These are phyloP conservation scores for Drosophila simulans DNA, from an alignment of 1,140 invertebrate species.

Conservation along the genomic window DNA sequence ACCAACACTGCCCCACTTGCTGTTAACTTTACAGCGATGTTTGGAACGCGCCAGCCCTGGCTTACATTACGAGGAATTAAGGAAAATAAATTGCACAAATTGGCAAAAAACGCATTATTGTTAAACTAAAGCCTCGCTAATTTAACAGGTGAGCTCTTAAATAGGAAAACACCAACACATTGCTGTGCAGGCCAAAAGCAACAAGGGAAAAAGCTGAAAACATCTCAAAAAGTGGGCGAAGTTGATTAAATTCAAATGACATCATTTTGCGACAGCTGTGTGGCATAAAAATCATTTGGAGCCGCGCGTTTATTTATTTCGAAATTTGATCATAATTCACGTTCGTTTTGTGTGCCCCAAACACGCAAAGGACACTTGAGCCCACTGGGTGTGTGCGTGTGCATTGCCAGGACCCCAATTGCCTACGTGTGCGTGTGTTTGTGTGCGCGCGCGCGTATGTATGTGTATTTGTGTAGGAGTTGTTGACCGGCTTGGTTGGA, in stretches of 20 bases:
- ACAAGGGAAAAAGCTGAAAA: neutral
- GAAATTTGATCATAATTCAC: slow-evolving; percentile 62
- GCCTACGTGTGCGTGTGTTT: neutral
- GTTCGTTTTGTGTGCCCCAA: slow-evolving; percentile 59
- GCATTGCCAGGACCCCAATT: slow-evolving; percentile 1
- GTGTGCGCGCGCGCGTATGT: neutral
- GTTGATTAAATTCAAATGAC: slow-evolving; percentile 72
- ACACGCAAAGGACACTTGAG: slow-evolving; percentile 68
- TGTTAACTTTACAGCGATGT: neutral
- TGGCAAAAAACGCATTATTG: too few species aligned
- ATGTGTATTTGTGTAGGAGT: slow-evolving; percentile 29
- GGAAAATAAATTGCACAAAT: too few species aligned
- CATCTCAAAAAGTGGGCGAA: slow-evolving; percentile 25
- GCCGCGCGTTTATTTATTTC: slow-evolving; percentile 67
- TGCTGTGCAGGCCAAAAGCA: neutral
- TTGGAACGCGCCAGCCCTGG: too few species aligned
- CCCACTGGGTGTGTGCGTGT: slow-evolving; percentile 20
- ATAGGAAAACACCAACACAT: neutral
- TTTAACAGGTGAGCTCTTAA: slow-evolving; percentile 2
- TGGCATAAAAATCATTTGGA: slow-evolving; percentile 44
- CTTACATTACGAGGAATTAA: too few species aligned
- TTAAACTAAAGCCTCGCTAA: neutral
- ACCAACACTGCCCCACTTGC: slow-evolving; percentile 1
- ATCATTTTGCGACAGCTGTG: slow-evolving; percentile 66
- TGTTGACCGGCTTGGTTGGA: slow-evolving; percentile 59